Evolutionary conservation across 2,113 vertebrate genomes (phyloP), one percentile per base, ranked within the genome.

Genomic region (Pachycephala philippinensis): DNA sequence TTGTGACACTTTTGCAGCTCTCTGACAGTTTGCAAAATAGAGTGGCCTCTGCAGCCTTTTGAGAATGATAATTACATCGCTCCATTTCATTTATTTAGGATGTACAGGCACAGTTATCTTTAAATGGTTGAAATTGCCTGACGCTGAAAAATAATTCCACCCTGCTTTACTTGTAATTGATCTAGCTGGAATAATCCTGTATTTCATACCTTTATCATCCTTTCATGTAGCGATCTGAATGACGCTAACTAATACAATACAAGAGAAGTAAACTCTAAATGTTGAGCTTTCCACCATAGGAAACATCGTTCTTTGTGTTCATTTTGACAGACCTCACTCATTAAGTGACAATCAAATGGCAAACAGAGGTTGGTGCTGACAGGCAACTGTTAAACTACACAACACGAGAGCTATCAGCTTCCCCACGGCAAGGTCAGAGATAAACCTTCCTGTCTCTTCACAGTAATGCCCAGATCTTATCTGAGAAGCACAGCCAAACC

Each of bases 51-150:
- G 63, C 23, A 81, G 57, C 40, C 50, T 90, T 93, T 68, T 76
- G 15, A 60, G 16, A 72, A 83, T 27, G 10, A 53, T 92, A 95
- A 96, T 86, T 90, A 20, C 40, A 70, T 28, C 57, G 27, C 28
- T 95, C n/a, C 8, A 21, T 95, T 93, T 89, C 22, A 85, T 93
- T 90, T 80, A 90, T 72, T 78, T 88, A 57, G 40, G 18, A 82
- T 64, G 50, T n/a, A 63, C 20, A 81, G 64, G 39, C 21, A 56
- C 15, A 76, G 78, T 88, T 90, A 61, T 93, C 64, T 85, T 90
- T 88, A 72, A 93, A 88, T 47, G 66, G 40, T 15, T 82, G 53
- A 88, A 96, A 88, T 77, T 93, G 33, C 71, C 54, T 88, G 40
- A 53, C 8, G 9, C 18, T 74, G 84, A 79, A 79, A 93, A 68